Evolutionary conservation across 1,140 invertebrate species (phyloP).

Genomic region (Holotrichia oblita): DNA sequence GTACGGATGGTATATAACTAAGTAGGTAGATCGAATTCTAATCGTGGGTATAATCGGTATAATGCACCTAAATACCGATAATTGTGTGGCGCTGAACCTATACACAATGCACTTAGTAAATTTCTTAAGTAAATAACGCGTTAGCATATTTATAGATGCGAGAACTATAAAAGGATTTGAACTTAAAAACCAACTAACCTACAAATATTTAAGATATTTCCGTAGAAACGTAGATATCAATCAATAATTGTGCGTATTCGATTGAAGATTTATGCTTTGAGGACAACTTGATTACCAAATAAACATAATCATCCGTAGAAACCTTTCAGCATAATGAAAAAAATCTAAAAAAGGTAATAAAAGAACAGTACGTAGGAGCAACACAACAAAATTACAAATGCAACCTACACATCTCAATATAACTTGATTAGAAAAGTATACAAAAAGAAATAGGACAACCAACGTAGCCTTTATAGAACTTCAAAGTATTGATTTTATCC

Average conservation of each 20-base stretch:
- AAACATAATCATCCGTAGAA: too few relatives aligned
- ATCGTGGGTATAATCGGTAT: background rate
- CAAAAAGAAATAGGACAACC: too few relatives aligned
- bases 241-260: background rate
- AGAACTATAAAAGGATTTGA: background rate
- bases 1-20: background rate
- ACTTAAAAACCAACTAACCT: background rate
- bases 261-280: too few relatives aligned
- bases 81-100: background rate
- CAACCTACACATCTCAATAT: too few relatives aligned
- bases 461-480: too few relatives aligned
- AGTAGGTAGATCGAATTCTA: background rate
- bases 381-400: too few relatives aligned
- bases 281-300: too few relatives aligned
- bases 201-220: background rate
- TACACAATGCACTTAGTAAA: background rate
- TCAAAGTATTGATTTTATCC: too few relatives aligned
- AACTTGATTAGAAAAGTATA: too few relatives aligned
- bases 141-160: background rate
- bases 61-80: background rate
- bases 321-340: too few relatives aligned
- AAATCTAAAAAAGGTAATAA: too few relatives aligned
- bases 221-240: background rate
- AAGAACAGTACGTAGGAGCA: too few relatives aligned
- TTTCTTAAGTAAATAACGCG: background rate